Evolutionary conservation across 2,113 vertebrate species (phyloP), one percentile per base, ranked within the genome.

Genomic region (Etheostoma spectabile): DNA sequence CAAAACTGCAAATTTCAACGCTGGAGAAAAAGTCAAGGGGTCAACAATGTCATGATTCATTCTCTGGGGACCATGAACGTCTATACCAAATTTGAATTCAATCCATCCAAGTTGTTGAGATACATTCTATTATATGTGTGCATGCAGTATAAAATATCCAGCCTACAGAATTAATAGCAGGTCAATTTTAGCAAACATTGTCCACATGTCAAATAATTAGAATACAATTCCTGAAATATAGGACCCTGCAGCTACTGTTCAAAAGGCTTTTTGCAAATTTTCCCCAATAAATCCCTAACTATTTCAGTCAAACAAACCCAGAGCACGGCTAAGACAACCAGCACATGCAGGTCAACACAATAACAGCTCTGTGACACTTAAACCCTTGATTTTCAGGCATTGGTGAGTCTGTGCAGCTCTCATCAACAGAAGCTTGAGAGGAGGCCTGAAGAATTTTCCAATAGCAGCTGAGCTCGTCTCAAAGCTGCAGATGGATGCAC

Each of bases 401-500:
- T 15, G 51, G 48, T 49, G 55, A 74, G 57, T 70, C 71, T 2
- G 5, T 65, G 78, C 63, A 56, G 69, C 83, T 86, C 65, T 83
- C 79, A 22, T 79, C 71, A 53, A 33, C 67, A 71, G 35, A 64
- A 62, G 65, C 79, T 78, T 21, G 33, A 78, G 70, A 79, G 65
- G 48, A 82, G 48, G 71, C 74, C 82, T 85, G 80, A 62, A 72
- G 74, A 89, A 62, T 87, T 86, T 86, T 86, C 89, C 79, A 90
- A 92, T 92, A 70, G 62, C 10, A 22, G 38, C 27, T 38, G 62
- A 80, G 83, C 76, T 18, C 12, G 15, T 75, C 83, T 80, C 63
- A 79, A 73, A 93, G 88, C 86, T 79, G 48, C n/a, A 79, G 86
- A 94, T 88, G 75, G 85, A 92, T 94, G 91, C 91, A 74, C 83